A percentile compares a stretch with the other conserved stretches of the same genome.
Conservation (phyloP, 2,888 invertebrate genomes). For the Bruchidius siliquastri region DNA sequence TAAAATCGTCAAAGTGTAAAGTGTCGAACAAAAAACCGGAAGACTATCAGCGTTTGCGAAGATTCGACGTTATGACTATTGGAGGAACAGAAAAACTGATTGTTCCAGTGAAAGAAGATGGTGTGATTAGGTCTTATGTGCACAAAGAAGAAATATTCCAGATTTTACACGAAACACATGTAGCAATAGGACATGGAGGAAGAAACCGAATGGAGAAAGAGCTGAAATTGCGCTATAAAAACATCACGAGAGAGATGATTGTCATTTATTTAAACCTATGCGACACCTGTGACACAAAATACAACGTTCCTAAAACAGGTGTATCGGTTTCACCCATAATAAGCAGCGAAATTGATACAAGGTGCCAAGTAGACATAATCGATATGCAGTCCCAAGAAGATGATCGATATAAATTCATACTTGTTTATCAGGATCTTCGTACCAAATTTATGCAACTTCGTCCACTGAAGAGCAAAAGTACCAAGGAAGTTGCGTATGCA, state of each 20-base stretch:
- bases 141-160: background rate
- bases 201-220: constrained; percentile 22
- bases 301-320: constrained; percentile 10
- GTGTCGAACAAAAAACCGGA: background rate
- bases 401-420: constrained; percentile 23
- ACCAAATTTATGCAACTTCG: constrained; percentile 27
- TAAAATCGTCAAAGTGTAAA: background rate
- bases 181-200: constrained; percentile 32
- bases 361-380: constrained; percentile 39
- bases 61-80: background rate
- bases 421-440: constrained; percentile 19
- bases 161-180: constrained; percentile 17
- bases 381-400: constrained; percentile 31
- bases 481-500: constrained; percentile 27
- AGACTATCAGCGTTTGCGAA: constrained; percentile 1
- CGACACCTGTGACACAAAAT: constrained; percentile 18
- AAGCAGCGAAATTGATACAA: constrained; percentile 26
- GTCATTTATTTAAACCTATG: constrained; percentile 13
- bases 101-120: background rate
- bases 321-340: constrained; percentile 8
- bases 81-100: background rate
- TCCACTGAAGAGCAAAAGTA: constrained; percentile 25
- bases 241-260: constrained; percentile 13
- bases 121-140: background rate
- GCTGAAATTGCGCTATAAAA: constrained; percentile 15